A percentile compares a stretch with the other conserved stretches of the same genome.
phyloP scores from a whole-genome alignment of 2,888 invertebrate species.

The Odontocolon sp. region DNA sequence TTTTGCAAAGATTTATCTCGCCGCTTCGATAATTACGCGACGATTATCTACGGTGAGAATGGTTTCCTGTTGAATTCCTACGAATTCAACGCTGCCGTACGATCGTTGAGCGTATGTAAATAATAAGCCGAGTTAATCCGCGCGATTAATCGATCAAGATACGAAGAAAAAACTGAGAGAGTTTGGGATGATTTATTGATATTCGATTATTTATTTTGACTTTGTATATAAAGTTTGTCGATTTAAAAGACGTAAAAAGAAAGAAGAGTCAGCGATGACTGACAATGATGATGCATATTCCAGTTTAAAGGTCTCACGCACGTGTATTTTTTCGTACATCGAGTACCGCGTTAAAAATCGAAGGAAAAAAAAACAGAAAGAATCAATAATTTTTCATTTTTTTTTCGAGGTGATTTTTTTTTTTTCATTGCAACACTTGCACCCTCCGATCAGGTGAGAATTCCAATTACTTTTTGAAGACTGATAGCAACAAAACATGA shows the following conservation, averaged over 20 bases:
- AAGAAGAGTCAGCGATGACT: slow-evolving; percentile 67
- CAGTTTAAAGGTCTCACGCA: not conserved
- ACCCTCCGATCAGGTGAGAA: slow-evolving; percentile 46
- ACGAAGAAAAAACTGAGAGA: not conserved
- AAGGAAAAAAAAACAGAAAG: slow-evolving; percentile 31
- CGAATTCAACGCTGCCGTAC: no score
- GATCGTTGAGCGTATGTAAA: no score
- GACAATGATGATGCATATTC: slow-evolving; percentile 2
- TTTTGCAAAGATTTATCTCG: not conserved
- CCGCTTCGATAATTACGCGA: slow-evolving; percentile 20
- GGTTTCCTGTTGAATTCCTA: no score
- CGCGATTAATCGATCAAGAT: not conserved
- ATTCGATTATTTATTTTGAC: slow-evolving; percentile 76
- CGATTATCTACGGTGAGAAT: no score
- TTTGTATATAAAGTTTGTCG: slow-evolving; percentile 72
- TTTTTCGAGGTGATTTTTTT: slow-evolving; percentile 62
- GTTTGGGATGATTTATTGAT: slow-evolving; percentile 25
- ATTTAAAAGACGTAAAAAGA: slow-evolving; percentile 63
- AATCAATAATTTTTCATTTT: slow-evolving; percentile 63
- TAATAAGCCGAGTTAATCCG: slow-evolving; percentile 16
- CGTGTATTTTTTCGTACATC: not conserved
- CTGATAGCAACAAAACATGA: slow-evolving; percentile 72
- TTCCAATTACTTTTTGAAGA: slow-evolving; percentile 75
- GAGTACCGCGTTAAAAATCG: slow-evolving; percentile 11
- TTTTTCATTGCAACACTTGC: slow-evolving; percentile 53